Evolutionary conservation across 2,797 vertebrate species (phyloP).

Genomic region (Cyclura pinguis): DNA sequence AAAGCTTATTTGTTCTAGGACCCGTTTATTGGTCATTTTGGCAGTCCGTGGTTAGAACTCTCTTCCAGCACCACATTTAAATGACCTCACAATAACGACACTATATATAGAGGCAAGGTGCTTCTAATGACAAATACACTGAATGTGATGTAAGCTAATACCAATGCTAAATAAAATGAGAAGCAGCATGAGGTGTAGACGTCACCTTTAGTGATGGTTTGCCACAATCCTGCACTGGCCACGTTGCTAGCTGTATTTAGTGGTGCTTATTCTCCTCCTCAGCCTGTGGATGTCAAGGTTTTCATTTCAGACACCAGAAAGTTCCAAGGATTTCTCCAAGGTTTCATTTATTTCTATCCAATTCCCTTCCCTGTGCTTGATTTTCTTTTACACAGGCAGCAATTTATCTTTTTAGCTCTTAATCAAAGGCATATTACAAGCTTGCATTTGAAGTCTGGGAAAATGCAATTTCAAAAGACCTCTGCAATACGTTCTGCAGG

Average conservation of each 20-base stretch:
- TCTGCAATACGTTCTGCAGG: no score
- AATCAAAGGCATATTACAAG: background rate
- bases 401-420: background rate
- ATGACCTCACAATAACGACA: background rate
- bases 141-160: background rate
- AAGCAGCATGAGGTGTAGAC: background rate
- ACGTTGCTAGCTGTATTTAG: background rate
- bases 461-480: background rate
- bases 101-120: background rate
- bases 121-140: background rate
- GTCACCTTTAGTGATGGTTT: background rate
- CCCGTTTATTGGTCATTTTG: no score
- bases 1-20: no score
- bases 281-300: background rate
- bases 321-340: background rate
- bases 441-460: background rate
- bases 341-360: background rate
- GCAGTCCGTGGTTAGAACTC: no score
- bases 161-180: background rate
- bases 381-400: background rate
- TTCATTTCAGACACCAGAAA: background rate
- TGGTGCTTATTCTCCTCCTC: background rate
- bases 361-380: background rate
- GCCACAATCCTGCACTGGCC: background rate
- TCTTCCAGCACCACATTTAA: no score